These are phyloP conservation scores for Manis pentadactyla DNA, from an alignment of 2,797 vertebrate genomes.

Conservation along the genomic window DNA sequence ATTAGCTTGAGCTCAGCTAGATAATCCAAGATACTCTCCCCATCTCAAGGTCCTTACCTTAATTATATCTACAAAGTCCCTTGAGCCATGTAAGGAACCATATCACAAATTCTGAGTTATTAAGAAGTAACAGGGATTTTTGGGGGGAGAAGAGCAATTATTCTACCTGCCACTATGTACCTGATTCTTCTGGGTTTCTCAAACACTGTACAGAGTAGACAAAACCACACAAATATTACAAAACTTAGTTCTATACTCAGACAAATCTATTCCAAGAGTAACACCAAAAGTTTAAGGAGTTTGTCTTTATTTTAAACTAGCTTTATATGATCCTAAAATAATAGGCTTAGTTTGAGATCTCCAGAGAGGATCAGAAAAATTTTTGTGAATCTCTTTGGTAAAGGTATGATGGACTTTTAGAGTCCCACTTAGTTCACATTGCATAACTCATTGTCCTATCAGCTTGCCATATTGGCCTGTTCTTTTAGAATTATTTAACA, in stretches of 20 bases:
- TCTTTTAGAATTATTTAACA: conserved; percentile 22
- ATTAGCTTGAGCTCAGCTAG: neutral
- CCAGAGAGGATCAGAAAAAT: neutral
- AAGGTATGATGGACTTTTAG: neutral
- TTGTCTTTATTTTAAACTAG: neutral
- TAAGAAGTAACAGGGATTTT: neutral
- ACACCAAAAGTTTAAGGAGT: neutral
- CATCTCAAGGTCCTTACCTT: neutral
- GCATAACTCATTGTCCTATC: neutral
- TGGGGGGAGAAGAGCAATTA: neutral
- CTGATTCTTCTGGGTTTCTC: neutral
- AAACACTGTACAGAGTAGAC: neutral
- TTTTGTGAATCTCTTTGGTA: neutral
- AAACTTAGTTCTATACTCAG: neutral
- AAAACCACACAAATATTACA: neutral
- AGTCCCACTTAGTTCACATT: neutral
- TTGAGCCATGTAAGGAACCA: neutral
- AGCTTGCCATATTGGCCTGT: neutral
- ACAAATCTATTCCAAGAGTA: neutral
- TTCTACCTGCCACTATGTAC: neutral
- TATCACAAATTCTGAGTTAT: neutral
- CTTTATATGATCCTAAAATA: neutral
- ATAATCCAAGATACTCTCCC: neutral
- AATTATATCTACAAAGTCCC: neutral
- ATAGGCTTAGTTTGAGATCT: neutral